These are phyloP conservation scores for Ophiothrix spiculata DNA, from an alignment of 35 echinoderm and acorn worm species.

Conservation along the genomic window DNA sequence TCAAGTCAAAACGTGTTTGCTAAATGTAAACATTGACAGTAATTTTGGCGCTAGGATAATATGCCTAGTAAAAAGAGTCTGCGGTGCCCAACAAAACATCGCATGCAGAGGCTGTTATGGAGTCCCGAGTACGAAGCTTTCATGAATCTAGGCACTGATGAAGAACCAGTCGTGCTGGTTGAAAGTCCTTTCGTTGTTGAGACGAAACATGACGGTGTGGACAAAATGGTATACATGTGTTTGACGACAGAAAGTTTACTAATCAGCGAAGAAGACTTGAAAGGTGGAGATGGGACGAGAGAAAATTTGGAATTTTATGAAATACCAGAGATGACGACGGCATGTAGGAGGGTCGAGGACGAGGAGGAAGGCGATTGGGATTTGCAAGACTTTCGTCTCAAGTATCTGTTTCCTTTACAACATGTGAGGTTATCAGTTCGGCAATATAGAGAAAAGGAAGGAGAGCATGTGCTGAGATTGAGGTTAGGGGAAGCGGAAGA, in stretches of 20 bases:
- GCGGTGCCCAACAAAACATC: not conserved
- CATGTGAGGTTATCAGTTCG: slow-evolving; percentile 29
- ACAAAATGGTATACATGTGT: slow-evolving; percentile 69
- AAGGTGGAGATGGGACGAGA: not conserved
- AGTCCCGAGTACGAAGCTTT: not conserved
- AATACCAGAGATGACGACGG: not conserved
- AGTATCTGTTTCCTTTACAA: slow-evolving; percentile 21
- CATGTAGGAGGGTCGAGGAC: not conserved
- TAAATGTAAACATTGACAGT: too few species aligned
- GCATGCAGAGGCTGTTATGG: not conserved
- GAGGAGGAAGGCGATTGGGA: slow-evolving; percentile 1
- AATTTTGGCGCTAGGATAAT: too few species aligned
- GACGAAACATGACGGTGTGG: slow-evolving; percentile 20
- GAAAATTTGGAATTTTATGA: not conserved
- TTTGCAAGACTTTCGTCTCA: slow-evolving; percentile 14
- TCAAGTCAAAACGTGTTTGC: too few species aligned
- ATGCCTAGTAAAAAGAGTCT: not conserved
- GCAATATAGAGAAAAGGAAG: slow-evolving; percentile 27
- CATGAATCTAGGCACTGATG: not conserved
- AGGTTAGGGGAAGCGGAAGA: slow-evolving; percentile 6
- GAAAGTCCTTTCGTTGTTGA: slow-evolving; percentile 85
- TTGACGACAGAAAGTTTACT: slow-evolving; percentile 45
- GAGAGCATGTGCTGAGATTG: slow-evolving; percentile 46
- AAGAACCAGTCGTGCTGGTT: slow-evolving; percentile 21
- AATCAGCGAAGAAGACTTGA: slow-evolving; percentile 44